Evolutionary conservation across 2,888 invertebrate genomes (phyloP).

Genomic region (Habroteleia sp.): DNA sequence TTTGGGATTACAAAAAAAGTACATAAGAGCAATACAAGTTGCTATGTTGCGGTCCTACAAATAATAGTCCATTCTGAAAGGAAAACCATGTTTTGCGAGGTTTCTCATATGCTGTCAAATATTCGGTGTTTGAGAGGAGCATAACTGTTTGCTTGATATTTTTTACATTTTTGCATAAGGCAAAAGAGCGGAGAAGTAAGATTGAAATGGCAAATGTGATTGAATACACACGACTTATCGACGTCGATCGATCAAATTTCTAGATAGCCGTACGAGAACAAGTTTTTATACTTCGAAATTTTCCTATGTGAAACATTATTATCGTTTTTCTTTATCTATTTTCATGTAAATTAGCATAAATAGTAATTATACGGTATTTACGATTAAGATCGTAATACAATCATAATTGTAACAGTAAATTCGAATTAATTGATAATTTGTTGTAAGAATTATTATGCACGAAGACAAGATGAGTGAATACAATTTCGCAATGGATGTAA

Average conservation of each 20-base stretch:
- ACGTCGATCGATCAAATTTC: conserved; percentile 78
- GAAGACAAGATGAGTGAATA: no score
- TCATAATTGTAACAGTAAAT: no score
- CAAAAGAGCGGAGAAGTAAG: conserved; percentile 48
- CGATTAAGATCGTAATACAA: no score
- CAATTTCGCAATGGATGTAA: no score
- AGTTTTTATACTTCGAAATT: conserved; percentile 78
- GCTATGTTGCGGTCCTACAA: conserved; percentile 53
- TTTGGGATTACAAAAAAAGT: conserved; percentile 1
- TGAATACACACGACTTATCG: conserved; percentile 66
- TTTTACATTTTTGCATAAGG: conserved; percentile 60
- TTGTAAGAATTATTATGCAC: no score
- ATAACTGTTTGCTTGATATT: conserved; percentile 72
- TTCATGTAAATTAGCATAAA: no score
- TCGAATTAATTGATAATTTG: no score
- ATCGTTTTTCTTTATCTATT: neutral
- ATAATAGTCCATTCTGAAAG: conserved; percentile 75
- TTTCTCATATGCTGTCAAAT: conserved; percentile 69
- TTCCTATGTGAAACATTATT: conserved; percentile 27
- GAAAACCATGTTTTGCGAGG: conserved; percentile 77
- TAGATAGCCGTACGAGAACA: conserved; percentile 75
- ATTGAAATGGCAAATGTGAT: conserved; percentile 52
- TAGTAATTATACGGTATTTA: no score
- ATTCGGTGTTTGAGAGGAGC: conserved; percentile 67
- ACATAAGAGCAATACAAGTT: conserved; percentile 23